Percentiles rank a stretch among this genome's conserved stretches.
phyloP scores from a whole-genome alignment of 2,888 invertebrate genomes.

The Lamellibrachia satsuma region DNA sequence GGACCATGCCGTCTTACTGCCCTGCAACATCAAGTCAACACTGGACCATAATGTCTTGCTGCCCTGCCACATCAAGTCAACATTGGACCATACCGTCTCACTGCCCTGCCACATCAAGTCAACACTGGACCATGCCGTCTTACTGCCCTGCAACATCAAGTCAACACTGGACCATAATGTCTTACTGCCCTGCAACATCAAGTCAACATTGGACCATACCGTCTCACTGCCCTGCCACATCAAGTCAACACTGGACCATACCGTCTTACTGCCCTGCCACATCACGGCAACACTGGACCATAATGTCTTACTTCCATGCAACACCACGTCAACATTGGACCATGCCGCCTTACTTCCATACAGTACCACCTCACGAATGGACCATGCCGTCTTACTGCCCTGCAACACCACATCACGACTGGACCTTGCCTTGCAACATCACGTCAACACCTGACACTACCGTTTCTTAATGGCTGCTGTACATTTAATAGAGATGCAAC shows the following conservation, averaged over 20 bases:
- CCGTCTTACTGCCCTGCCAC: constrained; percentile 70
- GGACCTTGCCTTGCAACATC: background rate
- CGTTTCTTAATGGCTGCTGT: background rate
- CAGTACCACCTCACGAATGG: background rate
- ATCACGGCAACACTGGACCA: background rate
- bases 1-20: constrained; percentile 65
- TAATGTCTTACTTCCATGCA: background rate
- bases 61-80: background rate
- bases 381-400: constrained; percentile 70
- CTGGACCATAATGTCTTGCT: background rate
- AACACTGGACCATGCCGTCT: background rate
- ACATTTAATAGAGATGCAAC: background rate
- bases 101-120: constrained; percentile 71
- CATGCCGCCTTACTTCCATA: constrained; percentile 68
- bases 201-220: background rate
- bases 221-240: background rate
- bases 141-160: background rate
- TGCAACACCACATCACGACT: background rate
- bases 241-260: background rate
- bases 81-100: too few species aligned
- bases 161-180: background rate
- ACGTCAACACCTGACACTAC: background rate
- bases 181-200: constrained; percentile 71
- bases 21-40: constrained; percentile 65
- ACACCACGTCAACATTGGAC: background rate